Percentiles rank a stretch among this genome's conserved stretches.
Evolutionary conservation across 2,113 vertebrate species (phyloP).

Genomic region (Pluvianellus socialis): DNA sequence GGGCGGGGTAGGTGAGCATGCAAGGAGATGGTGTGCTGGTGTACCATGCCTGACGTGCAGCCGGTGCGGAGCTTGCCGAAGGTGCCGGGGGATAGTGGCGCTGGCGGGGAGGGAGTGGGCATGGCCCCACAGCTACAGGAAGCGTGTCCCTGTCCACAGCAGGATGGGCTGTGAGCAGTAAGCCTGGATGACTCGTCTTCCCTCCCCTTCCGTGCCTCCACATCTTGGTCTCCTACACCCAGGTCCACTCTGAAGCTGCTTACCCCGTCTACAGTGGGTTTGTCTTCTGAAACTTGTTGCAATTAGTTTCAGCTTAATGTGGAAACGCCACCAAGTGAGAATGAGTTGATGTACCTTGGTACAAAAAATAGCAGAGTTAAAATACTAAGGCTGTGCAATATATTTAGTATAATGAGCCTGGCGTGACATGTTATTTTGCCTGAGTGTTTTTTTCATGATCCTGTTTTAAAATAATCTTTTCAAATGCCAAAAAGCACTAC

Average conservation of each 20-base stretch:
- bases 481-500: background rate
- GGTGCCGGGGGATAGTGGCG: fast-evolving
- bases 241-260: fast-evolving
- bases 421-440: background rate
- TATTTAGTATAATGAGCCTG: background rate
- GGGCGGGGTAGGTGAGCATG: fast-evolving
- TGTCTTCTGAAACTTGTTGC: slow-evolving; percentile 17
- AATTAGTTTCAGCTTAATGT: background rate
- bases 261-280: background rate
- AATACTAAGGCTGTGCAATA: background rate
- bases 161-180: background rate
- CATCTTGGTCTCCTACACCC: background rate
- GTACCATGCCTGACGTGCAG: background rate
- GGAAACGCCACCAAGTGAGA: background rate
- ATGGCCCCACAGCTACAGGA: background rate
- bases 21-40: fast-evolving
- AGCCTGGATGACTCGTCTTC: fast-evolving
- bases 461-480: background rate
- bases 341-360: background rate
- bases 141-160: background rate
- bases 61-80: fast-evolving
- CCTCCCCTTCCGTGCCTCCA: background rate
- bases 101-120: background rate
- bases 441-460: background rate
- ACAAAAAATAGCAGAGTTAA: background rate